A percentile compares a stretch with the other conserved stretches of the same genome.
These are phyloP conservation scores for Rhyacichthys aspro DNA, from an alignment of 2,797 vertebrate species.

Conservation along the genomic window DNA sequence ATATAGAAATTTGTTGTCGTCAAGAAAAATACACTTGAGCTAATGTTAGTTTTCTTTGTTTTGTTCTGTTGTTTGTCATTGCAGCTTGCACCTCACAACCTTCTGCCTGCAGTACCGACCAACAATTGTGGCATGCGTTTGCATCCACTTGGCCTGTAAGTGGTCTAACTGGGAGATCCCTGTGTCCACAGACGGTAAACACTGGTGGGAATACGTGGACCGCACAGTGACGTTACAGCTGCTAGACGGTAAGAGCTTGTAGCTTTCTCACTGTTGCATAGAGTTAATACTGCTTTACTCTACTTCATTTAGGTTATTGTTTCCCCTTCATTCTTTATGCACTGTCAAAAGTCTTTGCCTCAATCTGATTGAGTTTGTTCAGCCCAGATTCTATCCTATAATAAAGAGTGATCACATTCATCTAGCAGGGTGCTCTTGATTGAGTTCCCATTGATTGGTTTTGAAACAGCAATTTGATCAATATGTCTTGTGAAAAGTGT, in stretches of 20 bases:
- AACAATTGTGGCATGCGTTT: constrained; percentile 98
- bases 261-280: not conserved
- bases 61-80: not conserved
- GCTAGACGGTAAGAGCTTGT: constrained; percentile 88
- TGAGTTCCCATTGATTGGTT: too few relatives aligned
- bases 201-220: constrained; percentile 99
- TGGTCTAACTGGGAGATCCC: constrained; percentile 99
- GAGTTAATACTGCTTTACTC: too few relatives aligned
- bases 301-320: not conserved
- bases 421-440: too few relatives aligned
- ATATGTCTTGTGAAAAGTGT: too few relatives aligned
- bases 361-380: too few relatives aligned
- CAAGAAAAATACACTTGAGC: not conserved
- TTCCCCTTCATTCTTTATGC: too few relatives aligned
- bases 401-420: too few relatives aligned
- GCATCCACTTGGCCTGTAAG: constrained; percentile 99
- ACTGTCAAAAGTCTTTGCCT: too few relatives aligned
- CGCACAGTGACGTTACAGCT: constrained; percentile 93
- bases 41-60: not conserved
- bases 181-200: constrained; percentile 96
- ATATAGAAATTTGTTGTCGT: not conserved
- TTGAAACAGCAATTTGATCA: too few relatives aligned
- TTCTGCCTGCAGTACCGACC: constrained; percentile 99
- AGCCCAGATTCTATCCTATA: too few relatives aligned
- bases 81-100: constrained; percentile 97